Conservation (phyloP, 35 echinoderm and acorn worm genomes). For the Heliocidaris erythrogramma region DNA sequence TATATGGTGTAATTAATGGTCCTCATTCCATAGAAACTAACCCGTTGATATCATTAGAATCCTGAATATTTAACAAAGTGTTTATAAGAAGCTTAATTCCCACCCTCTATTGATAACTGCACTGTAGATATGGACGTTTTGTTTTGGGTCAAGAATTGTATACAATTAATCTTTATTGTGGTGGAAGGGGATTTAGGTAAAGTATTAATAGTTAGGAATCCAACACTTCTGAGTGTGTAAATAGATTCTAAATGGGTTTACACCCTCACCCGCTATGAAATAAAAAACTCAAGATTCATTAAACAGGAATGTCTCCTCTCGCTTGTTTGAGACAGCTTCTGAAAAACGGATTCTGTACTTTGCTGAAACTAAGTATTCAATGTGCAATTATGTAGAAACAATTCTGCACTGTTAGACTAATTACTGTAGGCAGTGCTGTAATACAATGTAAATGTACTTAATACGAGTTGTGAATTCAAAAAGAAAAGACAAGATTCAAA, state of each 20-base stretch:
- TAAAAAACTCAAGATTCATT: too few species aligned
- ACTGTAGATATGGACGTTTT: neutral
- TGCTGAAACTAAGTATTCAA: slow-evolving; percentile 12
- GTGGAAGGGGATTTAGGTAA: neutral
- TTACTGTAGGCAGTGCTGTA: neutral
- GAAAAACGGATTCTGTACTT: neutral
- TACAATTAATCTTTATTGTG: neutral
- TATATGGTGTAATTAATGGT: neutral
- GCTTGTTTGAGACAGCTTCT: neutral
- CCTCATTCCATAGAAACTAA: neutral
- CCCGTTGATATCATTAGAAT: neutral
- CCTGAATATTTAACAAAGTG: neutral
- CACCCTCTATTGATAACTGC: neutral
- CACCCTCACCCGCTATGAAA: too few species aligned
- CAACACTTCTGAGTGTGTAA: neutral
- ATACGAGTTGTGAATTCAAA: neutral
- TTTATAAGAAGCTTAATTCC: neutral
- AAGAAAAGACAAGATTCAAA: neutral
- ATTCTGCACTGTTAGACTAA: neutral
- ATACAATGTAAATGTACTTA: neutral
- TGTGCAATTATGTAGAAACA: neutral
- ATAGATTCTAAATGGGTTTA: too few species aligned
- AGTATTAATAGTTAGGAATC: neutral
- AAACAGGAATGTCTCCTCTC: too few species aligned
- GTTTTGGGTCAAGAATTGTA: neutral